Percentiles rank a stretch among this genome's conserved stretches.
phyloP scores from a whole-genome alignment of 2,888 invertebrate genomes.

The Limenitis camilla region DNA sequence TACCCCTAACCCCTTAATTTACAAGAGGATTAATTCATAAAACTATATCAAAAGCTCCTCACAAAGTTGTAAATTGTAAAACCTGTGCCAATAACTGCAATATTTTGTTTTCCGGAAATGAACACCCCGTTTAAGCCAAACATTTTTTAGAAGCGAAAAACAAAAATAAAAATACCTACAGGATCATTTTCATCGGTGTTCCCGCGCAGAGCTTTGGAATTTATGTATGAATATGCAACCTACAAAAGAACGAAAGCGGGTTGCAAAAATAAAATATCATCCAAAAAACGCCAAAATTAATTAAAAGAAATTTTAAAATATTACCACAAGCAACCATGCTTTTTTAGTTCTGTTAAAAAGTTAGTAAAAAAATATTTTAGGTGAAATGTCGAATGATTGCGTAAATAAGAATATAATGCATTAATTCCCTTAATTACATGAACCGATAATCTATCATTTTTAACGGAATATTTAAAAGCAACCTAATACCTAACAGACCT shows the following conservation, averaged over 20 bases:
- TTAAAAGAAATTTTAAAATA: constrained; percentile 28
- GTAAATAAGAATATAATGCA: too few relatives aligned
- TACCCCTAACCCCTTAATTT: too few relatives aligned
- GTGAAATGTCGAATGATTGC: not conserved
- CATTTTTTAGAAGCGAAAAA: not conserved
- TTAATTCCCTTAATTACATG: too few relatives aligned
- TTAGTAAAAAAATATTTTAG: not conserved
- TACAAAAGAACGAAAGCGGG: constrained; percentile 76
- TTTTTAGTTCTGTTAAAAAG: not conserved
- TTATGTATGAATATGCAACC: constrained; percentile 76
- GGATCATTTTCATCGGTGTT: constrained; percentile 77
- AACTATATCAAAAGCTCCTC: too few relatives aligned
- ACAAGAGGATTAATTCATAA: too few relatives aligned
- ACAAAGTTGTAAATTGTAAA: too few relatives aligned
- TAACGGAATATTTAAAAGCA: too few relatives aligned
- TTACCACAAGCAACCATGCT: constrained; percentile 39
- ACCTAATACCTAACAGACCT: too few relatives aligned
- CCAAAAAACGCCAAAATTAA: constrained; percentile 30
- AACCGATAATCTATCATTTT: too few relatives aligned
- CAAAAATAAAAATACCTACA: constrained; percentile 77
- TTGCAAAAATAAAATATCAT: constrained; percentile 63
- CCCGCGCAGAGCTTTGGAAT: constrained; percentile 58
- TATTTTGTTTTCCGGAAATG: too few relatives aligned
- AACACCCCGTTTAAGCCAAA: constrained; percentile 8
- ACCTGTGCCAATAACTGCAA: too few relatives aligned